These are phyloP conservation scores for Sinonovacula constricta DNA, from an alignment of 1,140 invertebrate genomes.

Conservation along the genomic window DNA sequence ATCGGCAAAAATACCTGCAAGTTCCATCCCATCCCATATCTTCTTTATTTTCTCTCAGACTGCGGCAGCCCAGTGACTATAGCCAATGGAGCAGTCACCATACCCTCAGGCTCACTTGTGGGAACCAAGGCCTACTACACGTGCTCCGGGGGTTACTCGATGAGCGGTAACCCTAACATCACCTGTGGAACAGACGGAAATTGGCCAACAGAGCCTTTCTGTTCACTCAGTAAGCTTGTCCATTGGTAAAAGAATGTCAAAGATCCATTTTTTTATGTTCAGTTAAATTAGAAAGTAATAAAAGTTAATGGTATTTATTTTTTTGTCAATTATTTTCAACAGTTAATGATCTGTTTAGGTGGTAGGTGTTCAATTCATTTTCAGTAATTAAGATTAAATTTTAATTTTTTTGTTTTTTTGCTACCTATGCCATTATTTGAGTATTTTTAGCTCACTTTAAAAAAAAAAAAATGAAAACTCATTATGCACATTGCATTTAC, in stretches of 20 bases:
- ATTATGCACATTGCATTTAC: no score
- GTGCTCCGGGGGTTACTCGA: conserved; percentile 25
- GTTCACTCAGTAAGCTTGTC: neutral
- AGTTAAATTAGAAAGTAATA: no score
- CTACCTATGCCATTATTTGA: no score
- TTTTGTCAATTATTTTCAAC: neutral
- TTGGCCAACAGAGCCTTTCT: conserved; percentile 2
- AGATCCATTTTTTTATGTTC: no score
- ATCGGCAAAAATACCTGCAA: no score
- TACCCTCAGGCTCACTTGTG: conserved; percentile 19
- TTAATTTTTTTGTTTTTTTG: no score
- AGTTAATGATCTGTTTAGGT: neutral
- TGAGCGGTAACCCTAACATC: conserved; percentile 15
- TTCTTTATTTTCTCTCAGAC: neutral
- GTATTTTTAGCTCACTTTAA: no score
- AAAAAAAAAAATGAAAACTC: no score
- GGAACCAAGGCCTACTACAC: conserved; percentile 12
- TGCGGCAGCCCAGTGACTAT: conserved; percentile 26
- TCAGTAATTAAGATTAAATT: no score
- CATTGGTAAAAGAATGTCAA: no score
- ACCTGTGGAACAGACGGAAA: conserved; percentile 5
- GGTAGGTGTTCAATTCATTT: neutral
- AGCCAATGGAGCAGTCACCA: conserved; percentile 4
- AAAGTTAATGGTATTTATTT: no score
- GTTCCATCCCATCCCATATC: no score